Conservation (phyloP, 2,888 invertebrate genomes). For the Phania funesta region DNA sequence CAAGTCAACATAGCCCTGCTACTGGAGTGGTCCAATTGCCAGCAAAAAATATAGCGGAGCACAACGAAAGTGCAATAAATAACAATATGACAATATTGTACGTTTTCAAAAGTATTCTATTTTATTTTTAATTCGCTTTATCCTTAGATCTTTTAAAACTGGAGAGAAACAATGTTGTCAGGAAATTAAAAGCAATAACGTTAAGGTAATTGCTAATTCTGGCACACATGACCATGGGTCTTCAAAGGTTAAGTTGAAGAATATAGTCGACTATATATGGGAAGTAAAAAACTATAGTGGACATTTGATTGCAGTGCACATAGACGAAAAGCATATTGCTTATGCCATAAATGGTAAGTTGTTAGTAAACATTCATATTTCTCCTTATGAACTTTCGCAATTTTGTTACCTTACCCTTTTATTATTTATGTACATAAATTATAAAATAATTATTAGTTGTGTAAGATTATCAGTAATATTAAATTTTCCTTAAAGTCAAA, state of each 20-base stretch:
- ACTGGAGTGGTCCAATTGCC: not conserved
- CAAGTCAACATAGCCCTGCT: slow-evolving; percentile 14
- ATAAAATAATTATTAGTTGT: too few relatives aligned
- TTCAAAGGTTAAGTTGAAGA: slow-evolving; percentile 93
- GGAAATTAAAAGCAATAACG: slow-evolving; percentile 81
- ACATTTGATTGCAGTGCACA: slow-evolving; percentile 92
- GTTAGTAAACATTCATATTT: not conserved
- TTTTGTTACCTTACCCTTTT: too few relatives aligned
- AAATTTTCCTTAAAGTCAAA: too few relatives aligned
- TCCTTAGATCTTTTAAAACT: slow-evolving; percentile 74
- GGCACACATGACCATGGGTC: slow-evolving; percentile 90
- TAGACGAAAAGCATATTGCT: slow-evolving; percentile 91
- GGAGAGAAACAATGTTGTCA: slow-evolving; percentile 77
- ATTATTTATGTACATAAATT: too few relatives aligned
- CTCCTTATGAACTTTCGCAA: not conserved
- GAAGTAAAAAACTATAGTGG: slow-evolving; percentile 93
- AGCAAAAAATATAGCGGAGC: slow-evolving; percentile 57
- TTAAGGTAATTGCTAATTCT: slow-evolving; percentile 86
- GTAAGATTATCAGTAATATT: too few relatives aligned
- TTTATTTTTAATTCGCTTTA: not conserved
- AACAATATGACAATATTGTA: slow-evolving; percentile 43
- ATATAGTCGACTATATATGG: slow-evolving; percentile 96
- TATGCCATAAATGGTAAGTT: slow-evolving; percentile 92
- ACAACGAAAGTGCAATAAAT: slow-evolving; percentile 21
- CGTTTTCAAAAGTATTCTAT: not conserved